These are phyloP conservation scores for Nematopogon swammerdamellus DNA, from an alignment of 2,888 invertebrate species.

Conservation along the genomic window DNA sequence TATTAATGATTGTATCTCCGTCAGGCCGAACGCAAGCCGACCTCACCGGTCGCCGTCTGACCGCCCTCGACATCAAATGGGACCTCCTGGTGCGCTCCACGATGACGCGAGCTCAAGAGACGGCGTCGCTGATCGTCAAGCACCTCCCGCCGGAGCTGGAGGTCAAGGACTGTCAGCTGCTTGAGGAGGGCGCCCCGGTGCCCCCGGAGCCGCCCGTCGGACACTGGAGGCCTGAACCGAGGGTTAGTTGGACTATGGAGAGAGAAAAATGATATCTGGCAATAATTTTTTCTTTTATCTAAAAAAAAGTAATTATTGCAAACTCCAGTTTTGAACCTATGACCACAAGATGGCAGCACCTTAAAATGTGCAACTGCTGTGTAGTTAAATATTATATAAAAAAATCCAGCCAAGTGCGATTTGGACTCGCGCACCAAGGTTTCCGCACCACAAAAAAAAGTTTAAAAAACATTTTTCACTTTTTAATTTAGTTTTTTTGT, in stretches of 20 bases:
- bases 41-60: conserved; percentile 78
- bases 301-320: background rate
- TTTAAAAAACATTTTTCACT: no score
- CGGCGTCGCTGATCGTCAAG: conserved; percentile 77
- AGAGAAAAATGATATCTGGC: no score
- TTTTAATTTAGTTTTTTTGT: no score
- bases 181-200: conserved; percentile 93
- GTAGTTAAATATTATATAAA: no score
- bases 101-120: conserved; percentile 92
- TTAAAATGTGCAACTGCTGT: no score
- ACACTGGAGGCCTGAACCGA: conserved; percentile 79
- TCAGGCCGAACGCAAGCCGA: conserved; percentile 82
- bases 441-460: no score
- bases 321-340: no score
- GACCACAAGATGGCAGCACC: no score
- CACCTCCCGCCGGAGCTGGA: conserved; percentile 57
- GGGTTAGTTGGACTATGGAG: conserved; percentile 41
- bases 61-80: conserved; percentile 74
- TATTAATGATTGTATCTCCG: conserved; percentile 13
- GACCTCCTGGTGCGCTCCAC: conserved; percentile 81
- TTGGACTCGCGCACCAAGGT: no score
- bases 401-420: no score
- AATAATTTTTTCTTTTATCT: background rate
- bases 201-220: conserved; percentile 90
- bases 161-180: conserved; percentile 65